Conservation (phyloP, 2,888 invertebrate species). For the Halictus quadricinctus region DNA sequence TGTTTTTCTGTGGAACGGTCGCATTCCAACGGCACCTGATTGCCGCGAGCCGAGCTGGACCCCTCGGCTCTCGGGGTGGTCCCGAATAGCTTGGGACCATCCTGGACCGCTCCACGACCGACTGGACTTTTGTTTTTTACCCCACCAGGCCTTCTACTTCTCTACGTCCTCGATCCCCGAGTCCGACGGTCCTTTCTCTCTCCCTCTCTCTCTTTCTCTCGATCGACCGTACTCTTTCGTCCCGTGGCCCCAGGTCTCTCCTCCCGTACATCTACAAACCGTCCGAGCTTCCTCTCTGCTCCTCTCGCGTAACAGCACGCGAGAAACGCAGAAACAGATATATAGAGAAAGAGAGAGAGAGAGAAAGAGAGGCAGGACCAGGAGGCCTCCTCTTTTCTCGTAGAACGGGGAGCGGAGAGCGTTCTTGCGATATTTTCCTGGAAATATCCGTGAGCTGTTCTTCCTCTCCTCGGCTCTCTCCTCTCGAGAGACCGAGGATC, state of each 20-base stretch:
- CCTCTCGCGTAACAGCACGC: slow-evolving; percentile 46
- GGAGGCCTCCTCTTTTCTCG: slow-evolving; percentile 25
- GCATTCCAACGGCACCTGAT: slow-evolving; percentile 80
- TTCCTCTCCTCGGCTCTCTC: slow-evolving; percentile 23
- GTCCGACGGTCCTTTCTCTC: slow-evolving; percentile 30
- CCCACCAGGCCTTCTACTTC: slow-evolving; percentile 53
- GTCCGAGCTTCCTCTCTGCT: slow-evolving; percentile 18
- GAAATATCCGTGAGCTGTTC: slow-evolving; percentile 47
- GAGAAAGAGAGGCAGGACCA: slow-evolving; percentile 10
- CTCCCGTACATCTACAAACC: slow-evolving; percentile 49
- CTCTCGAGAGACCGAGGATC: slow-evolving; percentile 32
- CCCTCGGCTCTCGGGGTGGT: slow-evolving; percentile 77
- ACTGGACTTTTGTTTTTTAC: slow-evolving; percentile 70
- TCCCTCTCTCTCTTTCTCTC: background rate
- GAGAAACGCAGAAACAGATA: slow-evolving; percentile 42
- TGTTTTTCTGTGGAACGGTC: slow-evolving; percentile 77
- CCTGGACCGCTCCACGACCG: slow-evolving; percentile 71
- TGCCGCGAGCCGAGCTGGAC: slow-evolving; percentile 74
- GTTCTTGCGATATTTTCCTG: slow-evolving; percentile 60
- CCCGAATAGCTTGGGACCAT: slow-evolving; percentile 78
- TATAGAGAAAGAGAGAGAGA: background rate
- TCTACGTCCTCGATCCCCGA: slow-evolving; percentile 50
- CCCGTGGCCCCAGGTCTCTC: slow-evolving; percentile 14
- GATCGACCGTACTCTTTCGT: background rate
- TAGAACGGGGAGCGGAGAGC: slow-evolving; percentile 28